Evolutionary conservation across 2,888 invertebrate genomes (phyloP), one percentile per base, ranked within the genome.

Genomic region (Troides aeacus): DNA sequence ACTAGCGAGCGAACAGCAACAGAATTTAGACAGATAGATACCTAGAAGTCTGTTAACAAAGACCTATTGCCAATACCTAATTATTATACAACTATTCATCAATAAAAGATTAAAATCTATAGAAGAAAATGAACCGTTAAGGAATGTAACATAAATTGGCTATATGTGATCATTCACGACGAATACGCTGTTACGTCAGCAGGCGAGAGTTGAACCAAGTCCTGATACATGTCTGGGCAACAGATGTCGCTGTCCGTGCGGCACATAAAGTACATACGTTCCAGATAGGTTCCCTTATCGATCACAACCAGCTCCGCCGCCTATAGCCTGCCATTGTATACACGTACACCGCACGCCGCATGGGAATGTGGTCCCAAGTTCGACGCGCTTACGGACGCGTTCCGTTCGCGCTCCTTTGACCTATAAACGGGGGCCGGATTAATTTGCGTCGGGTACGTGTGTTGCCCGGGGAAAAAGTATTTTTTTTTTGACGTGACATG

Each of bases 361-460:
- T 74, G 71, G 75, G 72, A 84, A 84, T 80, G 77, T 81, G 76
- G 79, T 76, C 80, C 82, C 75, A 86, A 81, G 74, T 72, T 42
- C 74, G 64, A 70, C 72, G 68, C 62, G 50, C 59, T 72, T 82
- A 84, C 78, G 83, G 80, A 77, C 76, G 76, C 76, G 77, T 83
- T 83, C 84, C 75, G 80, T 76, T 68, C 73, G 79, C 72, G 75
- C 68, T 68, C 58, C 73, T 72, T 67, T 87, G 88, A 89, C 89
- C 89, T 86, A 88, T 79, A 87, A 87, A 85, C 78, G 74, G 78
- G 84, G 84, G 84, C 83, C 81, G 82, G 82, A 81, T 83, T 85
- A 85, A 87, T 87, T 84, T 81, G 82, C 81, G 73, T 78, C 84
- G 84, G 83, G 79, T 81, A 77, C 80, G 84, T 75, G 85, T 78